phyloP scores from a whole-genome alignment of 2,113 vertebrate genomes.

The Petaurus breviceps region DNA sequence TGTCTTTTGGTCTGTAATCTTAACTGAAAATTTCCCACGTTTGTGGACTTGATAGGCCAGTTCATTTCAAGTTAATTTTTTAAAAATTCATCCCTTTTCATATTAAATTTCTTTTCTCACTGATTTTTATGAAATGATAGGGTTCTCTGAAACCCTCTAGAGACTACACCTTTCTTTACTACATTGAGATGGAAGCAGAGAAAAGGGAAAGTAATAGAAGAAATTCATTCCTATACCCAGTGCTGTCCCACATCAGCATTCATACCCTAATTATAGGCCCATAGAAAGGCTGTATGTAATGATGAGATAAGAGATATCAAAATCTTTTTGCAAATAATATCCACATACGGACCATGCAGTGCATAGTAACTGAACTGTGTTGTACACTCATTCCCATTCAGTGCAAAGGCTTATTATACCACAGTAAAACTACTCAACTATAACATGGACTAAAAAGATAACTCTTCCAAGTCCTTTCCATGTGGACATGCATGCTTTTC shows the following conservation, averaged over 20 bases:
- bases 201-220: slow-evolving; percentile 23
- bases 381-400: neutral
- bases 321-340: slow-evolving; percentile 43
- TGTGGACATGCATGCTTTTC: slow-evolving; percentile 61
- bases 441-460: slow-evolving; percentile 4
- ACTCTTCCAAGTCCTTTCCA: slow-evolving; percentile 4
- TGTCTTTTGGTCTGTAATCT: slow-evolving; percentile 9
- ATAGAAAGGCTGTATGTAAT: slow-evolving; percentile 7
- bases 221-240: neutral
- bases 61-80: slow-evolving; percentile 37
- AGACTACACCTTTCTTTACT: slow-evolving; percentile 40
- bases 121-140: neutral
- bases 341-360: slow-evolving; percentile 30
- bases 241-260: slow-evolving; percentile 14
- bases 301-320: slow-evolving; percentile 1
- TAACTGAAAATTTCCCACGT: slow-evolving; percentile 18
- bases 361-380: neutral
- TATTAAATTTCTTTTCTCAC: neutral
- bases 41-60: neutral
- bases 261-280: slow-evolving; percentile 6
- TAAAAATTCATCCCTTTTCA: neutral
- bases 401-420: neutral
- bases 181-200: slow-evolving; percentile 11
- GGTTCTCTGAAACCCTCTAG: slow-evolving; percentile 39
- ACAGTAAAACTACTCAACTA: slow-evolving; percentile 23